phyloP scores from a whole-genome alignment of 1,140 invertebrate genomes.

The Lordiphosa stackelbergi region DNA sequence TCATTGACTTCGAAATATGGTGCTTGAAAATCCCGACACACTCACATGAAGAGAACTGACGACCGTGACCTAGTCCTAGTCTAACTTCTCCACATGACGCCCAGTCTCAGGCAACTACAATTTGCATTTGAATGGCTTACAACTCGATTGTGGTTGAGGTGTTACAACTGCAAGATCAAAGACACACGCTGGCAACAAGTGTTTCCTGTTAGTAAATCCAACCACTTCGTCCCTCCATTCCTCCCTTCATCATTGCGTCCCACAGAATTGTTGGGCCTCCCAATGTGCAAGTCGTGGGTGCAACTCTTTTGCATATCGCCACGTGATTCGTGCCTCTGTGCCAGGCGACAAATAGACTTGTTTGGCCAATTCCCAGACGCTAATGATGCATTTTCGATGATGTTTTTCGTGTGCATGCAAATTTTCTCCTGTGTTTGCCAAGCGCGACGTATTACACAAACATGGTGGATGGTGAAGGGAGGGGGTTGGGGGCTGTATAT shows the following conservation, averaged over 20 bases:
- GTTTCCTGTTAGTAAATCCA: constrained; percentile 24
- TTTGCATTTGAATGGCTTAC: constrained; percentile 60
- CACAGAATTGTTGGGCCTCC: constrained; percentile 7
- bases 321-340: constrained; percentile 45
- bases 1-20: too few species aligned
- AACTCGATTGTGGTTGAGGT: constrained; percentile 24
- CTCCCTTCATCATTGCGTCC: neutral
- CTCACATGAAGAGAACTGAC: too few species aligned
- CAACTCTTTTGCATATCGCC: constrained; percentile 57
- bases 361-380: constrained; percentile 68
- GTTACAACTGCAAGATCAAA: constrained; percentile 36
- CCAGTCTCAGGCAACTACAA: constrained; percentile 11
- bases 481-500: constrained; percentile 13
- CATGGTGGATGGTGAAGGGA: neutral
- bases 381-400: constrained; percentile 73
- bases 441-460: constrained; percentile 38
- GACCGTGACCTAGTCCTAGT: neutral
- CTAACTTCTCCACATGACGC: constrained; percentile 7
- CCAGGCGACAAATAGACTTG: constrained; percentile 70
- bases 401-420: constrained; percentile 59
- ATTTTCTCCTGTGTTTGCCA: constrained; percentile 37
- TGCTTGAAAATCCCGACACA: too few species aligned
- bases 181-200: constrained; percentile 67
- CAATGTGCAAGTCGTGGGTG: constrained; percentile 17
- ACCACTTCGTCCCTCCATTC: neutral